These are phyloP conservation scores for Anolis apletophallus DNA, from an alignment of 2,797 vertebrate genomes.

Conservation along the genomic window DNA sequence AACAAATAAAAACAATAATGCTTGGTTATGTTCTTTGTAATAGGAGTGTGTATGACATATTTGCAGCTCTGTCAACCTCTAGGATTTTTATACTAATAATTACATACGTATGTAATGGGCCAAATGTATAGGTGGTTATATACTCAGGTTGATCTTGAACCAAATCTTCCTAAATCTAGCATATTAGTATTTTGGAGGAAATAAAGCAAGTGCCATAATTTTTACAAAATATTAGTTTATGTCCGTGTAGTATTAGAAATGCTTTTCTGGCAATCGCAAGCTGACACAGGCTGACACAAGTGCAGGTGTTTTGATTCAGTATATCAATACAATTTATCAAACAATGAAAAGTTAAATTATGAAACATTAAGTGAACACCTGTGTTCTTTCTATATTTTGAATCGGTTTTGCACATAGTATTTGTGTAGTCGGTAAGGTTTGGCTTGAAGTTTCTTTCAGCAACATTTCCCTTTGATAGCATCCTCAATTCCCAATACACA, in stretches of 20 bases:
- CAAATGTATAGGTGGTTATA: background rate
- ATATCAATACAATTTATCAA: background rate
- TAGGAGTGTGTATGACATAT: background rate
- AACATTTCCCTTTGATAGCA: background rate
- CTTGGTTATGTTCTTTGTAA: background rate
- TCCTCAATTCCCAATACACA: background rate
- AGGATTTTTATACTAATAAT: background rate
- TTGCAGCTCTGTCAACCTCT: background rate
- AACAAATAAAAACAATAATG: background rate
- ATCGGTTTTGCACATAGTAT: background rate
- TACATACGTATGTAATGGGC: background rate
- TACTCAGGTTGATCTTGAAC: constrained; percentile 1
- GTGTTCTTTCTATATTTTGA: background rate
- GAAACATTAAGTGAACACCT: background rate
- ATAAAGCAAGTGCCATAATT: background rate
- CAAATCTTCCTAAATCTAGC: background rate
- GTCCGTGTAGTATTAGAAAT: background rate
- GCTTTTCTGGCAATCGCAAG: background rate
- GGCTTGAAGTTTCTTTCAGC: background rate
- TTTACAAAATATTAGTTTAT: constrained; percentile 10
- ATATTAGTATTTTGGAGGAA: background rate
- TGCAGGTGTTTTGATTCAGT: background rate
- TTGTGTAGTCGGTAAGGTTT: background rate
- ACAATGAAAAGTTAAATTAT: background rate
- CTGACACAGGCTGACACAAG: background rate